Conservation (phyloP, 2,797 vertebrate species). For the Myoxocephalus aenaeus region DNA sequence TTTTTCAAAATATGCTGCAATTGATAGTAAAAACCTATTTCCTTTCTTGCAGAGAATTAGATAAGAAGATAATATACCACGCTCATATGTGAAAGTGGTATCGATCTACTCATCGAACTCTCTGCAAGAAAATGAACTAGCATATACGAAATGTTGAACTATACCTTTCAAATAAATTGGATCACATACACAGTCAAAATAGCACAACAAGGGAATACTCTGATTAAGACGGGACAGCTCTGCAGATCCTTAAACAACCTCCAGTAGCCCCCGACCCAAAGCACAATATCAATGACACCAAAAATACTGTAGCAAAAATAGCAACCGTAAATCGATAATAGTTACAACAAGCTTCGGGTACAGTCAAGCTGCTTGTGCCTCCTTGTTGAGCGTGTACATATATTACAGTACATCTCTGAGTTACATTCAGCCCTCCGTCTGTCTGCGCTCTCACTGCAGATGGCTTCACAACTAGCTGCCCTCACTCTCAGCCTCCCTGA, state of each 20-base stretch:
- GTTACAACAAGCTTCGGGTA: constrained; percentile 67
- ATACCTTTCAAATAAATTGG: constrained; percentile 19
- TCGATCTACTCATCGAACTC: background rate
- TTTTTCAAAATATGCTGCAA: constrained; percentile 25
- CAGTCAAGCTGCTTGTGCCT: constrained; percentile 62
- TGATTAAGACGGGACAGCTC: constrained; percentile 49
- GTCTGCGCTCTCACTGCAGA: constrained; percentile 83
- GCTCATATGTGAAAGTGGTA: background rate
- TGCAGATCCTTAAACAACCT: constrained; percentile 36
- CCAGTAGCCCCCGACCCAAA: constrained; percentile 34
- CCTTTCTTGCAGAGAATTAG: background rate
- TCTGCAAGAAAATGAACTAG: background rate
- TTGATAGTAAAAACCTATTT: background rate
- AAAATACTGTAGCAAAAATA: constrained; percentile 79
- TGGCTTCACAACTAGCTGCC: constrained; percentile 81
- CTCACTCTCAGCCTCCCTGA: constrained; percentile 66
- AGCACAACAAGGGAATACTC: constrained; percentile 29
- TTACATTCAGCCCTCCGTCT: constrained; percentile 70
- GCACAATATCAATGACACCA: constrained; percentile 69
- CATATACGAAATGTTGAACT: constrained; percentile 3
- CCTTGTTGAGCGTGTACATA: constrained; percentile 51
- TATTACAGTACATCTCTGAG: constrained; percentile 68
- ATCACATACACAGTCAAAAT: constrained; percentile 38
- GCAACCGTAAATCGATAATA: constrained; percentile 56
- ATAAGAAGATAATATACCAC: background rate